phyloP scores from a whole-genome alignment of 2,797 vertebrate genomes.

The Takifugu rubripes region DNA sequence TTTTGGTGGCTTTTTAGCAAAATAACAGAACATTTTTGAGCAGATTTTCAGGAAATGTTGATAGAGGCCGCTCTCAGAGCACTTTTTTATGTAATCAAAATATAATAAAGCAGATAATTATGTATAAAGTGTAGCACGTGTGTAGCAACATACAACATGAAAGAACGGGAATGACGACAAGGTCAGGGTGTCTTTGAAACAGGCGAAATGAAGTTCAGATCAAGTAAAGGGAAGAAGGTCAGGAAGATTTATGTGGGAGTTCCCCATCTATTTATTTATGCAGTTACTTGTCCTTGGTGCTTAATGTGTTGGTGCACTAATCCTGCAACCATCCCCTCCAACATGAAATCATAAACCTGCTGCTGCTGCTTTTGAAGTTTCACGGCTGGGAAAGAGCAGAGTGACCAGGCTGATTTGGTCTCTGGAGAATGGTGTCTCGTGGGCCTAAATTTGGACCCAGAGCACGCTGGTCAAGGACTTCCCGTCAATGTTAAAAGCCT shows the following conservation, averaged over 20 bases:
- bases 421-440: conserved; percentile 45
- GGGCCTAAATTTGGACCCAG: conserved; percentile 63
- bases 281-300: conserved; percentile 38
- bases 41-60: too few species aligned
- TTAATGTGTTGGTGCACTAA: conserved; percentile 40
- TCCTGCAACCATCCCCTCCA: conserved; percentile 32
- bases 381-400: conserved; percentile 38
- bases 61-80: too few species aligned
- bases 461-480: conserved; percentile 62
- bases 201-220: conserved; percentile 14
- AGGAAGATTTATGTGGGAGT: conserved; percentile 43
- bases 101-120: too few species aligned
- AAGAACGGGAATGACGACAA: too few species aligned
- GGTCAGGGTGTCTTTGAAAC: too few species aligned
- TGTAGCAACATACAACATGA: too few species aligned
- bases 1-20: too few species aligned
- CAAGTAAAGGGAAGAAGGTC: conserved; percentile 32
- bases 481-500: conserved; percentile 47
- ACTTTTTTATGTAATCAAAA: too few species aligned
- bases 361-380: conserved; percentile 57
- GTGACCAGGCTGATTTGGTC: conserved; percentile 52
- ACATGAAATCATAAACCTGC: conserved; percentile 55
- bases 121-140: too few species aligned
- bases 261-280: conserved; percentile 53
- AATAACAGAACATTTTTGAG: too few species aligned